Evolutionary conservation across 2,113 vertebrate species (phyloP).

Genomic region (Ranitomeya variabilis): DNA sequence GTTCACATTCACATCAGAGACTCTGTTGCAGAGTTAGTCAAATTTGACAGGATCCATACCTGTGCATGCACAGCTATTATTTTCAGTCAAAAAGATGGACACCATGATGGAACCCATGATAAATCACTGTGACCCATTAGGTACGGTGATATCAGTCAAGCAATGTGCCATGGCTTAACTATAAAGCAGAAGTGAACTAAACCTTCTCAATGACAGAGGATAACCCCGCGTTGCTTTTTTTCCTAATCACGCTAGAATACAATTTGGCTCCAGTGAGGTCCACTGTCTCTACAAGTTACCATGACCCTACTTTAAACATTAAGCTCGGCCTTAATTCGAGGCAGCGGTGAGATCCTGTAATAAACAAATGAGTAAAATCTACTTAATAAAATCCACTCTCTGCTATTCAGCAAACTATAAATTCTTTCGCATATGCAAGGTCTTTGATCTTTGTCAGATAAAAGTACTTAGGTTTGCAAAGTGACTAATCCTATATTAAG

Average conservation of each 20-base stretch:
- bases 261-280: not conserved
- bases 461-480: conserved; percentile 10
- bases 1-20: too few species aligned
- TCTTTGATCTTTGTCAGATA: conserved; percentile 32
- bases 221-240: not conserved
- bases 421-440: not conserved
- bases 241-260: not conserved
- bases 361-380: not conserved
- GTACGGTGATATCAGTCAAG: not conserved
- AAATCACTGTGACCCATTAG: not conserved
- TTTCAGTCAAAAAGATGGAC: not conserved
- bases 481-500: conserved; percentile 22
- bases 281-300: not conserved
- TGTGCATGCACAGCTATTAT: too few species aligned
- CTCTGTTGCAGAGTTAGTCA: too few species aligned
- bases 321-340: not conserved
- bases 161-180: not conserved
- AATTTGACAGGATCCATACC: too few species aligned
- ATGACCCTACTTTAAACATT: not conserved
- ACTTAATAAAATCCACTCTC: conserved; percentile 5
- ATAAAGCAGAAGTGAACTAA: not conserved
- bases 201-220: not conserved
- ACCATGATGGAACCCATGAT: not conserved
- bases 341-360: not conserved
- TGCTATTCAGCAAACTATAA: conserved; percentile 4